phyloP scores from a whole-genome alignment of 2,113 vertebrate species.

The Seriola rivoliana region DNA sequence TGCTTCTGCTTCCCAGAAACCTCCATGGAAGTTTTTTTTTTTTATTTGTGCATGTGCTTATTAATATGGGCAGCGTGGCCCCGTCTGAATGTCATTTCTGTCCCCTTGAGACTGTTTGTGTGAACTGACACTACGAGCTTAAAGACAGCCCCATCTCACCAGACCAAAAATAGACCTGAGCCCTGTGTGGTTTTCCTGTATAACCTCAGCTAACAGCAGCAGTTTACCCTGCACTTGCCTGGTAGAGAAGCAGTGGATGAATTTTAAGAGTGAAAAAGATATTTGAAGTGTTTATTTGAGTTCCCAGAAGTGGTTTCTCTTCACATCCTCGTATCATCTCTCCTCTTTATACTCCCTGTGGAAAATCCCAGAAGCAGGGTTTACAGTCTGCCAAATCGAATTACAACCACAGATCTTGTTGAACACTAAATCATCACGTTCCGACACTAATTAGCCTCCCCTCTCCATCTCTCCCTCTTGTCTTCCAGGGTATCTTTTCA shows the following conservation, averaged over 20 bases:
- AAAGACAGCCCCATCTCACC: slow-evolving; percentile 8
- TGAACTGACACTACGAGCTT: slow-evolving; percentile 9
- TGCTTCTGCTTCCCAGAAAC: background rate
- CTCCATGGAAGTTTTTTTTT: background rate
- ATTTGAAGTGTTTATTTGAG: slow-evolving; percentile 1
- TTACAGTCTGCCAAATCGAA: slow-evolving; percentile 1
- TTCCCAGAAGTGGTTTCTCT: background rate
- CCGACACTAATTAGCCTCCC: background rate
- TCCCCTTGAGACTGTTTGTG: slow-evolving; percentile 8
- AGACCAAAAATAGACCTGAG: slow-evolving; percentile 51
- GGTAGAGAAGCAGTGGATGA: background rate
- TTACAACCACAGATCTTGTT: background rate
- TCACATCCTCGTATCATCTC: background rate
- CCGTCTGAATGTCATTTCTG: background rate
- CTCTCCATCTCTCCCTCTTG: slow-evolving; percentile 10
- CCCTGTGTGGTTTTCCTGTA: slow-evolving; percentile 66
- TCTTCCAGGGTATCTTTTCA: slow-evolving; percentile 92
- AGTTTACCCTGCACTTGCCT: slow-evolving; percentile 36
- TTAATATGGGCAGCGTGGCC: background rate
- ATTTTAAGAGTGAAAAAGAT: background rate
- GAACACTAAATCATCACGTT: background rate
- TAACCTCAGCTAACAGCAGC: slow-evolving; percentile 23
- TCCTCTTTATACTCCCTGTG: background rate
- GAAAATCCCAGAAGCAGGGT: background rate
- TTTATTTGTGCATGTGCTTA: background rate